Evolutionary conservation across 2,113 vertebrate species (phyloP).

Genomic region (Odocoileus hemionus): DNA sequence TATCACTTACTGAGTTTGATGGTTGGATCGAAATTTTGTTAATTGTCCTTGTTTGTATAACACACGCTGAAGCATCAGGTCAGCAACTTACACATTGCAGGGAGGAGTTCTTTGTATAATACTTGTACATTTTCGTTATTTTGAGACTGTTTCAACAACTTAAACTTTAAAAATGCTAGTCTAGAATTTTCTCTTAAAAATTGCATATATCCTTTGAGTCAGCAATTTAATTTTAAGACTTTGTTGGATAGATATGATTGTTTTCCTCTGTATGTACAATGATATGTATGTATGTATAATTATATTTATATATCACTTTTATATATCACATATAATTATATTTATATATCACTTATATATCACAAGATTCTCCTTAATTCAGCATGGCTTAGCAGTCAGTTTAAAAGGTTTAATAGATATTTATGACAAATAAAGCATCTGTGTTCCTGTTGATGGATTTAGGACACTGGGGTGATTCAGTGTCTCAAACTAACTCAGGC

Average conservation of each 20-base stretch:
- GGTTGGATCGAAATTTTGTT: not conserved
- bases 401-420: not conserved
- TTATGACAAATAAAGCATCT: not conserved
- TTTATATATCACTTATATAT: not conserved
- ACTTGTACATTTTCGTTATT: not conserved
- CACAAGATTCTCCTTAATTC: not conserved
- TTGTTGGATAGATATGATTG: not conserved
- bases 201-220: not conserved
- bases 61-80: not conserved
- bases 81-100: not conserved
- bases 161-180: not conserved
- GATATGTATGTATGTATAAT: not conserved
- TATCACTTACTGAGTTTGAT: accelerated
- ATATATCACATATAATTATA: not conserved
- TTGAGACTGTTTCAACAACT: not conserved
- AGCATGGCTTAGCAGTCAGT: not conserved
- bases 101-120: accelerated
- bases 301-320: not conserved
- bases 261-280: not conserved
- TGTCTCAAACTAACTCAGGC: not conserved
- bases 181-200: not conserved
- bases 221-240: not conserved
- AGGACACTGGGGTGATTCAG: not conserved
- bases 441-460: not conserved
- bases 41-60: not conserved